Conservation (phyloP, 37 sponge, comb jelly and placozoan genomes). For the Geodia barretti region DNA sequence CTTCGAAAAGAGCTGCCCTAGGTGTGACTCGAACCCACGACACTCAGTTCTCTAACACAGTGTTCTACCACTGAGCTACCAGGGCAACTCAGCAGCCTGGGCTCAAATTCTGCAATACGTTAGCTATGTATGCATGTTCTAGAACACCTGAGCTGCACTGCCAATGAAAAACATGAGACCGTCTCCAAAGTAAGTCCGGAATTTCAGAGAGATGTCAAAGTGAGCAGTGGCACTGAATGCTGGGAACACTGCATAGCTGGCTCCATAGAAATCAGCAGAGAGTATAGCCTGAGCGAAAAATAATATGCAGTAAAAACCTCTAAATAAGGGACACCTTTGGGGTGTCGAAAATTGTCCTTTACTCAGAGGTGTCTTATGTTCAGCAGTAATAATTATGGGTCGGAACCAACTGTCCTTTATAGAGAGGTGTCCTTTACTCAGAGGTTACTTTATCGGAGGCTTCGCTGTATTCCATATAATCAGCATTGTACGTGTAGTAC, state of each 20-base stretch:
- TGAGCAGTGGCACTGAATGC: neutral
- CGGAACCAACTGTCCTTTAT: no score
- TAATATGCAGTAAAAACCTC: neutral
- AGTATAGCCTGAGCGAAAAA: neutral
- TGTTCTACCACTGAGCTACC: no score
- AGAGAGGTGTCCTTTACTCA: no score
- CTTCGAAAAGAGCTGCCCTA: no score
- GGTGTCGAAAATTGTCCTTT: neutral
- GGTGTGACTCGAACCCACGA: no score
- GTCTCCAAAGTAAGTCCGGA: neutral
- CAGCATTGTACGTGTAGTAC: no score
- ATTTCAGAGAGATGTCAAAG: neutral
- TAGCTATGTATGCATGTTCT: neutral
- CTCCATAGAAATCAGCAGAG: slow-evolving; percentile 5
- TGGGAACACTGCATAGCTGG: slow-evolving; percentile 12
- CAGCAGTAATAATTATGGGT: no score
- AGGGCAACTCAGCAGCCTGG: no score
- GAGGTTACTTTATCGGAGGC: neutral
- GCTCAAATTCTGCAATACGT: no score
- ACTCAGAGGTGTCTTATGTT: no score
- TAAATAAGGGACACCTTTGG: neutral
- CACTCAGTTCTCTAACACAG: no score
- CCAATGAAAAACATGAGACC: neutral
- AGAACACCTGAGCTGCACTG: neutral
- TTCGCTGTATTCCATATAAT: no score